Base-by-base conservation (phyloP, 1,140 invertebrate genomes). In the Nasonia vitripennis region DNA sequence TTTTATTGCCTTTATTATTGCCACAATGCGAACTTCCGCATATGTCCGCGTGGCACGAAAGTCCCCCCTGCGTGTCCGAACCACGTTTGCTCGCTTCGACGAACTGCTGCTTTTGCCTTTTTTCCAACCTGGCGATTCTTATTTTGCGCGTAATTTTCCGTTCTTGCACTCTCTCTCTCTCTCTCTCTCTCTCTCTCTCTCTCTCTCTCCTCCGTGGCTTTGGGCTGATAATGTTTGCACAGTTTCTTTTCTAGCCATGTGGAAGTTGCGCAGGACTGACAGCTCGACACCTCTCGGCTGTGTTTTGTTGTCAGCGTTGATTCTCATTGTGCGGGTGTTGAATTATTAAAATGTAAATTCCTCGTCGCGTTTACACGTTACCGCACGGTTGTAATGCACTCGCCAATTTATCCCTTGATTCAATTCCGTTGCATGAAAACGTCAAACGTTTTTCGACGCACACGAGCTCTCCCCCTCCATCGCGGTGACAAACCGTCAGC, bases 1-100 rank as follows among this genome's bases (percentile, higher is more conserved):
- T 87, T 85, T 85, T 85, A 83, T 87, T 83, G 79, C 75, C 78
- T 85, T 83, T 85, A 83, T 85, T 85, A 85, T 85, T 85, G 80
- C 75, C 71, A 55, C 51, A 78, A 45, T 75, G 70, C 45, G 48
- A 73, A 86, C 75, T 79, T 62, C 37, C 81, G 45, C 73, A 62
- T 77, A 79, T 70, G 78, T 81, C 37, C 71, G 74, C 2, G 12
- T 17, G 1, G 80, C 83, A 87, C 86, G 86, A 84, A 84, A 78
- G 51, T 27, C 41, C 73, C 51, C 41, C 55, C 34, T 70, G 86
- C 83, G 83, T 87, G 84, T 81, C 62, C 41, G 23, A 4, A 3
- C n/a, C 34, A 62, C 84, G 67, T 85, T 85, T 48, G 17, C 55
- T 3, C 11, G n/a, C 14, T n/a, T 37, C 41, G 12, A 45, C 17